Evolutionary conservation across 2,888 invertebrate species (phyloP).

Genomic region (Antitype chi): DNA sequence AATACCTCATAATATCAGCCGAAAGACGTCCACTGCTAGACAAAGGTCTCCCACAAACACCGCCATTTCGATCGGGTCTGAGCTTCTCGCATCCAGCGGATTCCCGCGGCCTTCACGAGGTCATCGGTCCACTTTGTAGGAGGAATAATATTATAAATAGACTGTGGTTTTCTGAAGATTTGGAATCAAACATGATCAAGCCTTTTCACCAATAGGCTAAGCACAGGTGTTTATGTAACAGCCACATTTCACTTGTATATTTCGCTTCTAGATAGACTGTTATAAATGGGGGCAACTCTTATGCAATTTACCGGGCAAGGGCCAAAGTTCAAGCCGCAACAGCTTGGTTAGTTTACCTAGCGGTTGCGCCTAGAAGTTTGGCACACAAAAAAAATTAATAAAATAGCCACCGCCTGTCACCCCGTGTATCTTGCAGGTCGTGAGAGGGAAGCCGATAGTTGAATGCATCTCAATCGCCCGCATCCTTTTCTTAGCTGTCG

Average conservation of each 20-base stretch:
- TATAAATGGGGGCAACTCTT: neutral
- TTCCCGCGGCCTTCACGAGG: no score
- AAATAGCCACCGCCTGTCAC: constrained; percentile 1
- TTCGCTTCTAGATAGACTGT: neutral
- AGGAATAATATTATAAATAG: no score
- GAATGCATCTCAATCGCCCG: constrained; percentile 42
- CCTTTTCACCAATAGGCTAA: neutral
- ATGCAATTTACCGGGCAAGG: neutral
- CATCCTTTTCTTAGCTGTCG: constrained; percentile 53
- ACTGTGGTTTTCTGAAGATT: neutral
- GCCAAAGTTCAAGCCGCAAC: no score
- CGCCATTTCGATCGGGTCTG: no score
- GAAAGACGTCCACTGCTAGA: no score
- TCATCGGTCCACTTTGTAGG: no score
- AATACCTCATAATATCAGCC: no score
- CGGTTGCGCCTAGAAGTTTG: no score
- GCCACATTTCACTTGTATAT: neutral
- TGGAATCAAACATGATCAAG: neutral
- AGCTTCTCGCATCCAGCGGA: no score
- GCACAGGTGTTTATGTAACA: neutral
- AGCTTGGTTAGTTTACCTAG: no score
- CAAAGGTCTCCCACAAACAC: no score
- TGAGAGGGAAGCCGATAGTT: constrained; percentile 35
- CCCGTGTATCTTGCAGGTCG: neutral
- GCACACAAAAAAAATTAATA: neutral